Conservation (phyloP, 1,140 invertebrate genomes). For the Drosophila pseudoananassae region DNA sequence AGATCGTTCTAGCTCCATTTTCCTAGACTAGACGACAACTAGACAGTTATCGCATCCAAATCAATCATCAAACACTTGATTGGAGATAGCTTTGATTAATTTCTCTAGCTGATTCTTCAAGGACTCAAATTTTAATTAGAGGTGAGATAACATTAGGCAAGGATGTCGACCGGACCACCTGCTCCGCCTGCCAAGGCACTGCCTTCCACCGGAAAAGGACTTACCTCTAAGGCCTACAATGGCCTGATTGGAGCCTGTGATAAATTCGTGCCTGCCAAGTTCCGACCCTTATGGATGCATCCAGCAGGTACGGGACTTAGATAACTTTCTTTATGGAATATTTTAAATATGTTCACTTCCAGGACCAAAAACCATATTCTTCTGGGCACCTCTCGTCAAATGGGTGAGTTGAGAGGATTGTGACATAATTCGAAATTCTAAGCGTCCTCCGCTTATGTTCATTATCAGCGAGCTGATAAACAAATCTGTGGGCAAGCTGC, state of each 20-base stretch:
- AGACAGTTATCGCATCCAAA: slow-evolving; percentile 13
- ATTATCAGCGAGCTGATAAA: slow-evolving; percentile 43
- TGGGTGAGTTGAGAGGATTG: slow-evolving; percentile 34
- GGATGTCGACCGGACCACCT: slow-evolving; percentile 16
- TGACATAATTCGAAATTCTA: slow-evolving; percentile 23
- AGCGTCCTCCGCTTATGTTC: slow-evolving; percentile 28
- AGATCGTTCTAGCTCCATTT: neutral
- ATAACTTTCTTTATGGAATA: rapidly evolving
- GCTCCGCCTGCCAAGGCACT: neutral
- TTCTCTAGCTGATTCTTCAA: too few species aligned
- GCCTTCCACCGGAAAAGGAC: slow-evolving; percentile 8
- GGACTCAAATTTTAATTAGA: neutral
- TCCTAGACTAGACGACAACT: slow-evolving; percentile 7
- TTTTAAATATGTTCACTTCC: neutral
- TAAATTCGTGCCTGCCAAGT: slow-evolving; percentile 38
- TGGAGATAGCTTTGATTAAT: too few species aligned
- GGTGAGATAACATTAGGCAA: neutral
- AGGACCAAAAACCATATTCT: slow-evolving; percentile 49
- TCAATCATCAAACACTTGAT: neutral
- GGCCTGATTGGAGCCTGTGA: slow-evolving; percentile 26
- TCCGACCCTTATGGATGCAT: slow-evolving; percentile 47
- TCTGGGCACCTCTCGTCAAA: slow-evolving; percentile 44
- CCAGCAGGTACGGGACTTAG: slow-evolving; percentile 21
- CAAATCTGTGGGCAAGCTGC: slow-evolving; percentile 31
- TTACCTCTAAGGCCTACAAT: slow-evolving; percentile 23